Base-by-base conservation (phyloP, 2,888 invertebrate genomes). In the Candidula unifasciata region DNA sequence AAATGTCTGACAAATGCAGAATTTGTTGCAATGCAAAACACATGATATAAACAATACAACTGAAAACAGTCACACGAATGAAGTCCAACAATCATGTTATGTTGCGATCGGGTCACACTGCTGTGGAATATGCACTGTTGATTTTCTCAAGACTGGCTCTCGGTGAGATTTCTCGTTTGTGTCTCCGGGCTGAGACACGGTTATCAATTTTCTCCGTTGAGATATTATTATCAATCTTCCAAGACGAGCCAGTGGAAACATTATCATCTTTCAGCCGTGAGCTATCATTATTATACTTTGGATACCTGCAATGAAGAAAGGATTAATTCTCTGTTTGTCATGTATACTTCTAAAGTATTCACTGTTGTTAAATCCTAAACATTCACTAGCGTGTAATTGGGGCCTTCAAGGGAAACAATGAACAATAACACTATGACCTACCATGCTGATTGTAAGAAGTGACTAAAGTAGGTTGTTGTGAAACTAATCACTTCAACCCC, bases 221-320 rank as follows among this genome's bases (percentile, higher is more conserved):
- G 27, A 30, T 74, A 74, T 35, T 16, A 24, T 74, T 52, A 52
- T 44, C 74, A n/a, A 74, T 27, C 44, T 74, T 74, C 27, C 18
- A 44, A 52, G 74, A 74, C 2, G 74, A 52, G 52, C 37, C 44
- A 44, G 74, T 27, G n/a, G 44, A 66, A 66, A 60, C 35, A 35
- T 77, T 60, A 52, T 74, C 74, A 52, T 74, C 24, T 52, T 16
- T 52, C 24, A 24, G 33, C 18, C 10, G 60, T 10, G 35, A 35
- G 44, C 33, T 64, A 44, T 79, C 66, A 57, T 54, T 27, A 37
- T 73, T 33, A 77, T 83, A 83, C 83, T 83, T 83, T 68, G 83
- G 83, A 69, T 83, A 83, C 66, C 83, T 83, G 83, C 69, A 77
- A 69, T 30, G n/a, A 60, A 73, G 35, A 73, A 81, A 73, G 73